Conservation (phyloP, 2,888 invertebrate species). For the Drosophila demipolita region DNA sequence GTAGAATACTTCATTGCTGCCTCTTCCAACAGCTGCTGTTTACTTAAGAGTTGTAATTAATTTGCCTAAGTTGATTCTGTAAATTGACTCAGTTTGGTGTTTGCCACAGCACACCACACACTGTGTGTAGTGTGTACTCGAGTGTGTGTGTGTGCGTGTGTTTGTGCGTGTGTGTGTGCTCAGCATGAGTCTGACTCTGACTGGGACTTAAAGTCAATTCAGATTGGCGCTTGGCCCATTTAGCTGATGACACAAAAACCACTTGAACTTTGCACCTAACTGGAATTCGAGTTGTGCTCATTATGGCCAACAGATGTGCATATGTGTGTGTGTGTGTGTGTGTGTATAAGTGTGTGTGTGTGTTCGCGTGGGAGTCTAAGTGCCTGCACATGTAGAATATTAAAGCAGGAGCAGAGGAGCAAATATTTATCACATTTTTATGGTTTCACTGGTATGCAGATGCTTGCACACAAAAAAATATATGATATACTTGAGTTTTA, state of each 20-base stretch:
- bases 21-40: conserved; percentile 25
- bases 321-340: conserved; percentile 14
- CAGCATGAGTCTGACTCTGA: conserved; percentile 5
- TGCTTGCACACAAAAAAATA: not conserved
- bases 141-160: conserved; percentile 7
- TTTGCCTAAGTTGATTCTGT: conserved; percentile 66
- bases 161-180: conserved; percentile 5
- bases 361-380: conserved; percentile 12
- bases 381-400: conserved; percentile 59
- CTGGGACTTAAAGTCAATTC: conserved; percentile 46
- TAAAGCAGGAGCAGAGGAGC: conserved; percentile 43
- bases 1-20: conserved; percentile 3
- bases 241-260: conserved; percentile 63
- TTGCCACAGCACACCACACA: conserved; percentile 15
- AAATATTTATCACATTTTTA: conserved; percentile 54
- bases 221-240: conserved; percentile 45
- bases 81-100: conserved; percentile 40
- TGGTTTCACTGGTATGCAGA: conserved; percentile 24
- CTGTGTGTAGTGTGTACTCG: conserved; percentile 8
- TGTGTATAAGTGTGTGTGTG: conserved; percentile 17
- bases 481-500: not conserved
- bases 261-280: conserved; percentile 48
- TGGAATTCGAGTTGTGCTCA: conserved; percentile 25
- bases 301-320: conserved; percentile 33
- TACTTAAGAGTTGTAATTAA: conserved; percentile 71